A percentile compares a stretch with the other conserved stretches of the same genome.
phyloP scores from a whole-genome alignment of 2,797 vertebrate species.

The Prunella strophiata region DNA sequence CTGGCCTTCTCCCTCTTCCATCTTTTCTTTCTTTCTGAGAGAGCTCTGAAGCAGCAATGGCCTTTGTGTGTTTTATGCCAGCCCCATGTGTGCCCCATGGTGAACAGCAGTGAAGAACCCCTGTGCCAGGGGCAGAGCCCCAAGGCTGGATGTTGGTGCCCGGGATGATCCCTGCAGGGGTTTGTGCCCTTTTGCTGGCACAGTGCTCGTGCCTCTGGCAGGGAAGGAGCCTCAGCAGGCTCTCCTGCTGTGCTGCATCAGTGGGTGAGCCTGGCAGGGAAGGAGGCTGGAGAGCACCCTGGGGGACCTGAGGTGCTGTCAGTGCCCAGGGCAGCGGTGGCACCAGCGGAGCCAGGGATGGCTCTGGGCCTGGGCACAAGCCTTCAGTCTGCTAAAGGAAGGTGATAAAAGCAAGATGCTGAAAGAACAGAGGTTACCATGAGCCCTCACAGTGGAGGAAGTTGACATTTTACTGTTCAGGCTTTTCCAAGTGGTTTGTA shows the following conservation, averaged over 20 bases:
- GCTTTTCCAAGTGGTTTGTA: background rate
- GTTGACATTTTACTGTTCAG: background rate
- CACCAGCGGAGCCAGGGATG: background rate
- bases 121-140: background rate
- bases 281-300: background rate
- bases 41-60: background rate
- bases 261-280: background rate
- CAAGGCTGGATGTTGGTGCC: background rate
- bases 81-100: background rate
- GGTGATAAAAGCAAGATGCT: background rate
- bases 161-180: background rate
- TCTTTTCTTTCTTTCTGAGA: background rate
- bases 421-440: background rate
- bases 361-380: rapidly evolving
- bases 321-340: background rate
- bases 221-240: background rate
- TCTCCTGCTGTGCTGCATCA: background rate
- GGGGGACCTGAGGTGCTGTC: background rate
- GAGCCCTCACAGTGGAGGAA: background rate
- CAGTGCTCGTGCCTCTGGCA: background rate
- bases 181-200: background rate
- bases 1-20: background rate
- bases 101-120: background rate
- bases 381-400: background rate
- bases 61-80: background rate